Evolutionary conservation across 1,140 invertebrate genomes (phyloP), one percentile per base, ranked within the genome.

Genomic region (Calephelis nemesis): DNA sequence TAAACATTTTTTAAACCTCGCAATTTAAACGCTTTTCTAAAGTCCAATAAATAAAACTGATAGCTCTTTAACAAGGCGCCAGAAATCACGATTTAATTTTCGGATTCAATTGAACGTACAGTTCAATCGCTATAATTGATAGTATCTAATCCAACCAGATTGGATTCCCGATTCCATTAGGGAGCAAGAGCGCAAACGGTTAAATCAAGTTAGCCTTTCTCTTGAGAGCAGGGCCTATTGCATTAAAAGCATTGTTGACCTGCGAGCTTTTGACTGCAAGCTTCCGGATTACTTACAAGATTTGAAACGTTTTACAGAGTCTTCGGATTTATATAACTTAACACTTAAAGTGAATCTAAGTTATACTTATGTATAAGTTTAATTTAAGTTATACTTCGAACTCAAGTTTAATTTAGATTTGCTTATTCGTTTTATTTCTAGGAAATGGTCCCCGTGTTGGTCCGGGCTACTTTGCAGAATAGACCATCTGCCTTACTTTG

Each of bases 71-170:
- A n/a, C 12, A 7, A 60, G 40, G 58, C 30, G n/a, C n/a, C 12
- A 60, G 58, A n/a, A 60, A 60, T 40, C 39, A 40, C 8, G 58
- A 40, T 40, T 40, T 30, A 60, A 60, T 40, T 60, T 60, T 40
- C 58, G 39, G 58, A 63, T 63, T 49, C 30, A 67, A 63, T 74
- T 70, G 58, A 40, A 60, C 58, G 58, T 60, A 63, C 45, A 65
- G 47, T 68, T 72, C 67, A 75, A 81, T 79, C 72, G 75, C 77
- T 72, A 70, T 73, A 74, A 77, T 75, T 74, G 74, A 78, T 75
- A 73, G 71, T 75, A 75, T 64, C 69, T 71, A 74, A 81, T 75
- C 74, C 72, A 68, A 74, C 66, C 71, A 76, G 74, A 78, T 80
- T 78, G 74, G 69, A 77, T 74, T 78, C 70, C 74, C 76, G 72